A percentile compares a stretch with the other conserved stretches of the same genome.
Evolutionary conservation across 2,113 vertebrate species (phyloP).

Genomic region (Bambusicola thoracicus): DNA sequence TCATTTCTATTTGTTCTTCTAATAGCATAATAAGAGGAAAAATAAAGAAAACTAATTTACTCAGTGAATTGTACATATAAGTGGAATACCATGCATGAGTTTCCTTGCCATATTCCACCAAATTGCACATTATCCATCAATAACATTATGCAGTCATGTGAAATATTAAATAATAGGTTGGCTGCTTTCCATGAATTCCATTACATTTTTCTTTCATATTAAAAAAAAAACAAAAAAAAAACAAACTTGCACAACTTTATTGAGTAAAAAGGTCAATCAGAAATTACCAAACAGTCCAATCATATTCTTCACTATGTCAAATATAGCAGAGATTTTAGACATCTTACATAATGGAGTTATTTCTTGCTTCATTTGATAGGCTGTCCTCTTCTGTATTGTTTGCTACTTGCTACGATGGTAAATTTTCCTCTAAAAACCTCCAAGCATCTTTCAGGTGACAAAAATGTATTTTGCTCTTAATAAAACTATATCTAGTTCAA

Average conservation of each 20-base stretch:
- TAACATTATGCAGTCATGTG: conserved; percentile 41
- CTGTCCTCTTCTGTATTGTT: background rate
- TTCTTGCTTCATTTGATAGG: conserved; percentile 1
- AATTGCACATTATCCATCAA: conserved; percentile 43
- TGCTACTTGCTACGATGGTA: conserved; percentile 23
- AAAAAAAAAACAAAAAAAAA: background rate
- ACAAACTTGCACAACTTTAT: background rate
- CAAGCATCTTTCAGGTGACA: background rate
- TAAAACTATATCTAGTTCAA: background rate
- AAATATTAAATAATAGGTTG: conserved; percentile 56
- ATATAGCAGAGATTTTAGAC: conserved; percentile 20
- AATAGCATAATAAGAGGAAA: conserved; percentile 7
- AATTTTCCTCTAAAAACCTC: conserved; percentile 9
- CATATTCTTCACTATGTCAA: background rate
- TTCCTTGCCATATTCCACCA: conserved; percentile 19
- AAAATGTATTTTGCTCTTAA: background rate
- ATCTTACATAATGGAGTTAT: conserved; percentile 11
- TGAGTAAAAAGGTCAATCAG: conserved; percentile 30
- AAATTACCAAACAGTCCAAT: background rate
- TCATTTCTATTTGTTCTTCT: background rate
- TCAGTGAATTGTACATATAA: background rate
- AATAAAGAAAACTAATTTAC: conserved; percentile 12
- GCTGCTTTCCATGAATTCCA: conserved; percentile 41
- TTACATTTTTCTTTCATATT: background rate
- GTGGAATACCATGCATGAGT: conserved; percentile 3